These are phyloP conservation scores for Fregetta grallaria DNA, from an alignment of 2,113 vertebrate species.

Conservation along the genomic window DNA sequence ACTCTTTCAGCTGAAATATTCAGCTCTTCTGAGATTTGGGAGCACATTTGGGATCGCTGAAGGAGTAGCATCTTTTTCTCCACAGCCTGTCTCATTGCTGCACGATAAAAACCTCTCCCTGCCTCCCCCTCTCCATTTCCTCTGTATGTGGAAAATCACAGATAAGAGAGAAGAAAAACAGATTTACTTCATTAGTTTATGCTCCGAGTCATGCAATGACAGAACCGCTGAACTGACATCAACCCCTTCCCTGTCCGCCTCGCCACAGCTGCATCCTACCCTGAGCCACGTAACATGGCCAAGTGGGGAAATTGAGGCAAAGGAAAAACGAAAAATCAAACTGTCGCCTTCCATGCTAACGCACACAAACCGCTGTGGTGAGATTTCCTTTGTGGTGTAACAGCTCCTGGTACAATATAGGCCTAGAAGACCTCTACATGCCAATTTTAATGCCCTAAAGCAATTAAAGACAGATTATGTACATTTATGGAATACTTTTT, in stretches of 20 bases:
- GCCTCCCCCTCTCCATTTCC: conserved; percentile 1
- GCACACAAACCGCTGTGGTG: neutral
- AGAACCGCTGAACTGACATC: neutral
- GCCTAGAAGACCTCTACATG: neutral
- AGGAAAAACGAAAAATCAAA: neutral
- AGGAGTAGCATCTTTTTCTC: conserved; percentile 30
- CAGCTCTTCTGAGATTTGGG: conserved; percentile 21
- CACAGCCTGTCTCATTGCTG: neutral
- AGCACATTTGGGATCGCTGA: neutral
- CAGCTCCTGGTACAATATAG: neutral
- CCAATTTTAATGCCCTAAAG: neutral
- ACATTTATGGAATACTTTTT: neutral
- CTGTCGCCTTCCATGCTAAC: neutral
- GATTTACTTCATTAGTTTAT: conserved; percentile 21
- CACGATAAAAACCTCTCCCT: neutral
- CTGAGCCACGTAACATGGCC: neutral
- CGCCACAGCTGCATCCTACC: neutral
- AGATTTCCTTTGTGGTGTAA: neutral
- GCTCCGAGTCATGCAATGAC: neutral
- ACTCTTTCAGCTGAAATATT: conserved; percentile 42
- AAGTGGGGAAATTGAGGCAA: neutral
- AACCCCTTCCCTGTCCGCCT: neutral
- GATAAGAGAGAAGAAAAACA: conserved; percentile 30
- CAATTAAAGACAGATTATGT: neutral
- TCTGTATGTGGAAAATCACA: conserved; percentile 20